Conservation (phyloP, 2,888 invertebrate genomes). For the Operophtera brumata region DNA sequence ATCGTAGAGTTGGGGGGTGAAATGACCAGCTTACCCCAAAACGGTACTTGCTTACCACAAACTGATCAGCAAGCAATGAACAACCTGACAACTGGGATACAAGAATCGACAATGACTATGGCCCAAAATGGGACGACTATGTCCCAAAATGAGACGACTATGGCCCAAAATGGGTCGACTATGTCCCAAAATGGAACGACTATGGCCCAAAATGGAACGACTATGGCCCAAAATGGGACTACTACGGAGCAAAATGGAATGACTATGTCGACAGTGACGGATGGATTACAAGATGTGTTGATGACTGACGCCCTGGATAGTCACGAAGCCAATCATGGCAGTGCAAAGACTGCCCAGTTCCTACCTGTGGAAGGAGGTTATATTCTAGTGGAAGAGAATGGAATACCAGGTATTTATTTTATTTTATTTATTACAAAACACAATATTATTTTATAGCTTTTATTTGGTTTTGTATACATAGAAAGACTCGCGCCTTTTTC, state of each 20-base stretch:
- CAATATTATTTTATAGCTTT: no score
- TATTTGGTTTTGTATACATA: no score
- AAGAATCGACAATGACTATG: conserved; percentile 3
- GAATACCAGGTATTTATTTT: conserved; percentile 43
- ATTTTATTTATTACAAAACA: not conserved
- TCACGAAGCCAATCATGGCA: conserved; percentile 50
- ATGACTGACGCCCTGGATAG: conserved; percentile 52
- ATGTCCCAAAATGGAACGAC: conserved; percentile 7
- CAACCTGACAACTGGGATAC: no score
- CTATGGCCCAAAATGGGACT: conserved; percentile 5
- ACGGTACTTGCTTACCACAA: not conserved
- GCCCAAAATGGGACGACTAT: not conserved
- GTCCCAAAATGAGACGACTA: conserved; percentile 13
- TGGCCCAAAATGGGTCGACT: conserved; percentile 4
- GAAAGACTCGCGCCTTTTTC: no score
- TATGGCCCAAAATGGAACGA: conserved; percentile 19
- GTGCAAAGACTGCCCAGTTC: conserved; percentile 53
- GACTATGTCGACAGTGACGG: conserved; percentile 7
- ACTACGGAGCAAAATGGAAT: conserved; percentile 9
- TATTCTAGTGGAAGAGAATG: conserved; percentile 59
- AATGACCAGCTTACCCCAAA: not conserved
- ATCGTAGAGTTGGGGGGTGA: conserved; percentile 55
- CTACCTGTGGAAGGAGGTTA: conserved; percentile 72
- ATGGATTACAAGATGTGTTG: conserved; percentile 47
- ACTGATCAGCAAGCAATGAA: not conserved